Percentiles rank a stretch among this genome's conserved stretches.
phyloP scores from a whole-genome alignment of 2,888 invertebrate species.

The Lampropteryx suffumata region DNA sequence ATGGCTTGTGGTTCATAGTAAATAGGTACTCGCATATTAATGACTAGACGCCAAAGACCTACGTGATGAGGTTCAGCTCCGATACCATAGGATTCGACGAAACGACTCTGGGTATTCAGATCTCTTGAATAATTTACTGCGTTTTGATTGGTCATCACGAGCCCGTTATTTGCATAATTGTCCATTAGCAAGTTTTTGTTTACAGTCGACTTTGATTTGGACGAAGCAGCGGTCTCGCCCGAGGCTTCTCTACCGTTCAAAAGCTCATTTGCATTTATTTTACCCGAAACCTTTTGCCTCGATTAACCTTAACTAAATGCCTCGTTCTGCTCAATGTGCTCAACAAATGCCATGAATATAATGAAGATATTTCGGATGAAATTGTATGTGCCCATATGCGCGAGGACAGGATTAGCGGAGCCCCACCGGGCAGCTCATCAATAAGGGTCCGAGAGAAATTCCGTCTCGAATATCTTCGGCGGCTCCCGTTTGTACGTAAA shows the following conservation, averaged over 20 bases:
- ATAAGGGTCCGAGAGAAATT: constrained; percentile 75
- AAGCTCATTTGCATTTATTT: constrained; percentile 54
- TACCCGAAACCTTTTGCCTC: constrained; percentile 46
- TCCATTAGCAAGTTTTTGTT: constrained; percentile 76
- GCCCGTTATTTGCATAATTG: constrained; percentile 71
- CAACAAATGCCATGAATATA: constrained; percentile 31
- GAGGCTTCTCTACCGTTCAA: constrained; percentile 44
- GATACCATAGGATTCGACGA: constrained; percentile 39
- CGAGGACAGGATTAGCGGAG: constrained; percentile 50
- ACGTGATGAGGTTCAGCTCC: constrained; percentile 25
- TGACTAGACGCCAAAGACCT: too few species aligned
- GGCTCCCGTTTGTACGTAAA: constrained; percentile 71
- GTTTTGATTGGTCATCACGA: constrained; percentile 73
- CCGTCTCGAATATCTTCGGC: constrained; percentile 74
- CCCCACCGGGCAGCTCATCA: constrained; percentile 60
- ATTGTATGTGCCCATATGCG: constrained; percentile 30
- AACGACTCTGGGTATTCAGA: constrained; percentile 49
- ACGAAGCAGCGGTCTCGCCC: constrained; percentile 48
- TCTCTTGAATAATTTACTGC: constrained; percentile 71
- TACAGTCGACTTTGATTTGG: constrained; percentile 55
- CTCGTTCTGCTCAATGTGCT: constrained; percentile 29
- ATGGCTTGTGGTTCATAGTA: too few species aligned
- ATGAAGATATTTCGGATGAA: constrained; percentile 32
- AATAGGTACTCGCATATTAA: too few species aligned
- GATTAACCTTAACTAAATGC: constrained; percentile 43